Conservation (phyloP, 37 sponge, comb jelly and placozoan species). For the Hormiphora californensis region DNA sequence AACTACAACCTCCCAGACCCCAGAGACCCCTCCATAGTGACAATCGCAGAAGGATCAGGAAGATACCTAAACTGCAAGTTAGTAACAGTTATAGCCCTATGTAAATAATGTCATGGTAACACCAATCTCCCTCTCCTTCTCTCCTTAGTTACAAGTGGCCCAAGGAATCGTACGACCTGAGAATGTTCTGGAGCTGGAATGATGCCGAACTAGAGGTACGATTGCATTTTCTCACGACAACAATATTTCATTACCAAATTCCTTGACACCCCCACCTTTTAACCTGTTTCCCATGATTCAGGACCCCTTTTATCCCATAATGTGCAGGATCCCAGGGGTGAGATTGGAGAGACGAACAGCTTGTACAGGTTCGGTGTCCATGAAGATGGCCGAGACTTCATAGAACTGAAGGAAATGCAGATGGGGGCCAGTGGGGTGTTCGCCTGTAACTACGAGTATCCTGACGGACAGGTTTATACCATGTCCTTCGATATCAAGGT, state of each 20-base stretch:
- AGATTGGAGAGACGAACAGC: background rate
- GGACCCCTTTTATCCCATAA: no score
- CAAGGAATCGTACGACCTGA: background rate
- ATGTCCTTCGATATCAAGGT: conserved; percentile 3
- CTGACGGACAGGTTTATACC: background rate
- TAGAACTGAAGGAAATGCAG: background rate
- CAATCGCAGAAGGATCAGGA: background rate
- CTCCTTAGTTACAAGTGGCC: background rate
- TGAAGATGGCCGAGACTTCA: background rate
- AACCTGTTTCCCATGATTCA: no score
- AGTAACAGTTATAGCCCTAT: background rate
- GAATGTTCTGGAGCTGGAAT: background rate
- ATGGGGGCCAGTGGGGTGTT: background rate
- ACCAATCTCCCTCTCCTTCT: no score
- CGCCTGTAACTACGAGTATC: conserved; percentile 19
- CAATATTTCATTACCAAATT: no score
- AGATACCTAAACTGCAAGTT: conserved; percentile 33
- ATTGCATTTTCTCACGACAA: no score
- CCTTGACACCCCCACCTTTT: no score
- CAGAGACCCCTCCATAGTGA: background rate
- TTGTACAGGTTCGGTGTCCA: background rate
- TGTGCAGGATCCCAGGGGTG: no score
- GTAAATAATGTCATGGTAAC: background rate
- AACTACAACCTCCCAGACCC: background rate
- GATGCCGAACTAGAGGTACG: background rate